These are phyloP conservation scores for Hemistola chrysoprasaria DNA, from an alignment of 2,888 invertebrate species.

Conservation along the genomic window DNA sequence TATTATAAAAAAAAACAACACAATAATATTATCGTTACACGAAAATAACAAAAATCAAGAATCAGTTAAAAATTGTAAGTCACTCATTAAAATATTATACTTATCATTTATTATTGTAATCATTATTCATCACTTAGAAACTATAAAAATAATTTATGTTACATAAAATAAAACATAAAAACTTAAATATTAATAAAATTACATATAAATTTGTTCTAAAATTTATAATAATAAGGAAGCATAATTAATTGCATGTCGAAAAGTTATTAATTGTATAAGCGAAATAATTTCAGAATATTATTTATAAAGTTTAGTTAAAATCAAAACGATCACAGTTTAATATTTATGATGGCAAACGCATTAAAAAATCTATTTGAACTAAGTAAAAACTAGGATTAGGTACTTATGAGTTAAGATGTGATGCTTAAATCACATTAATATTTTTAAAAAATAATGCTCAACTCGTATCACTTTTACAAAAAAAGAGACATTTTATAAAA, in stretches of 20 bases:
- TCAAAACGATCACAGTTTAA: slow-evolving; percentile 76
- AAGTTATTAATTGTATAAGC: no score
- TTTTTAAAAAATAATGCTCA: background rate
- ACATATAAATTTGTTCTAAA: slow-evolving; percentile 18
- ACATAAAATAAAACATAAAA: slow-evolving; percentile 19
- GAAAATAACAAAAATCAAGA: slow-evolving; percentile 57
- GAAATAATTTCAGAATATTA: slow-evolving; percentile 9
- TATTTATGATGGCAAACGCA: slow-evolving; percentile 73
- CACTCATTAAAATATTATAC: slow-evolving; percentile 27
- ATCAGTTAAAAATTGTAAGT: slow-evolving; percentile 23
- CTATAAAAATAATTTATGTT: slow-evolving; percentile 5
- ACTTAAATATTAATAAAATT: slow-evolving; percentile 27
- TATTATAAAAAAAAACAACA: slow-evolving; percentile 26
- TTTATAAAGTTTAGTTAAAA: slow-evolving; percentile 60
- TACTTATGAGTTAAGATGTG: slow-evolving; percentile 60
- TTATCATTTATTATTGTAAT: slow-evolving; percentile 21
- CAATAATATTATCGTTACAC: slow-evolving; percentile 65
- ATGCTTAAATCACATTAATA: slow-evolving; percentile 36
- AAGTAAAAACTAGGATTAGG: slow-evolving; percentile 47
- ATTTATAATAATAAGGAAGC: slow-evolving; percentile 3
- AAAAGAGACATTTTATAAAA: no score
- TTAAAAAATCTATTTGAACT: slow-evolving; percentile 44
- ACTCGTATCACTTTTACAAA: slow-evolving; percentile 17
- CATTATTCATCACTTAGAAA: slow-evolving; percentile 23
- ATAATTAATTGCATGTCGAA: background rate